phyloP scores from a whole-genome alignment of 1,140 invertebrate genomes.

The Apocrypta bakeri region DNA sequence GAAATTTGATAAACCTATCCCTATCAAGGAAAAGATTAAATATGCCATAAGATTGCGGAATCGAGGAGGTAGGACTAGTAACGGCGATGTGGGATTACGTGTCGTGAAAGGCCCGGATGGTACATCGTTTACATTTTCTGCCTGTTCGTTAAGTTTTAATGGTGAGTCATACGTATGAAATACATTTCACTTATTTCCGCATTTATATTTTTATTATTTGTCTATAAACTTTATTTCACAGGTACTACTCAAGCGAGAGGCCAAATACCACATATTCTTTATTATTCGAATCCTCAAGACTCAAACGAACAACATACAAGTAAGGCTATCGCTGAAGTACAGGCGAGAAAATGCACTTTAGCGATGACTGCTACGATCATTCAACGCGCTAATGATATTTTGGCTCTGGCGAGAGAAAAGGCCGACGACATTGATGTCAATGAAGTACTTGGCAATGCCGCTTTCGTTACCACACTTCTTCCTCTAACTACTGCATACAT shows the following conservation, averaged over 20 bases:
- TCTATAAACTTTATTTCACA: conserved; percentile 40
- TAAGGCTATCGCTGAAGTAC: conserved; percentile 81
- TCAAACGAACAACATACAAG: conserved; percentile 80
- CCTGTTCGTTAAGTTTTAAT: conserved; percentile 95
- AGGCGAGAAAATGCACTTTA: conserved; percentile 83
- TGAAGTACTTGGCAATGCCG: conserved; percentile 77
- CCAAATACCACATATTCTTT: conserved; percentile 95
- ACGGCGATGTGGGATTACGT: conserved; percentile 92
- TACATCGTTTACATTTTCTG: conserved; percentile 92
- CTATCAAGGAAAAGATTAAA: conserved; percentile 91
- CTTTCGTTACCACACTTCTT: conserved; percentile 84
- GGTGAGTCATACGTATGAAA: conserved; percentile 75
- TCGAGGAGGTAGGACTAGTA: conserved; percentile 93
- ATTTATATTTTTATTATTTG: conserved; percentile 22
- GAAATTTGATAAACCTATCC: conserved; percentile 91
- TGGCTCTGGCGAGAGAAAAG: conserved; percentile 81
- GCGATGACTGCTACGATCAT: conserved; percentile 84
- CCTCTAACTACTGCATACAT: conserved; percentile 88
- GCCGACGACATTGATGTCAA: conserved; percentile 76
- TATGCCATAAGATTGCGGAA: conserved; percentile 93
- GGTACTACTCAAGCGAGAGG: conserved; percentile 90
- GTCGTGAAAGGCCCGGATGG: conserved; percentile 94
- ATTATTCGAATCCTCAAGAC: conserved; percentile 81
- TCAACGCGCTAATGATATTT: conserved; percentile 82
- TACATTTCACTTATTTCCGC: neutral